phyloP scores from a whole-genome alignment of 2,113 vertebrate genomes.

The Pangasianodon gigas region DNA sequence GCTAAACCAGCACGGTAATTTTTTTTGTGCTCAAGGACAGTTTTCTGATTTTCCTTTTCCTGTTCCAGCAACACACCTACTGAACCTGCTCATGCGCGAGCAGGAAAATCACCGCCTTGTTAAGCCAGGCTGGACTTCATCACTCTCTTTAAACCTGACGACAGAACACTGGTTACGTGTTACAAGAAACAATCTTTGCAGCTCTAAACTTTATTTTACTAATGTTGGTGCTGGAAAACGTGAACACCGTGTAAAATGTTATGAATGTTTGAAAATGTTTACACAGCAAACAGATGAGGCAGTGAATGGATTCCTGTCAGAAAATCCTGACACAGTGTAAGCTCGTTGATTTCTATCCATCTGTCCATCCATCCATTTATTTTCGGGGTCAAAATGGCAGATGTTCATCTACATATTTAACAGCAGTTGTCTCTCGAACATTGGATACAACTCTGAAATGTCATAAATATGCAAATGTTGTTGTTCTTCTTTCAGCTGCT shows the following conservation, averaged over 20 bases:
- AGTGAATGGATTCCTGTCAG: background rate
- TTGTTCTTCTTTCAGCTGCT: too few relatives aligned
- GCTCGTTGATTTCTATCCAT: background rate
- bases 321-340: background rate
- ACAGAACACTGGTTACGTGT: background rate
- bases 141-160: background rate
- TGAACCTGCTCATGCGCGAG: background rate
- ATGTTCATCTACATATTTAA: background rate
- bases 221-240: background rate
- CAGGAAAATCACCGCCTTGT: background rate
- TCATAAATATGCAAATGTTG: background rate
- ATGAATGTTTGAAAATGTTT: background rate
- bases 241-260: background rate
- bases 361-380: background rate
- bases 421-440: background rate
- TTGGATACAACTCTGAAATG: background rate
- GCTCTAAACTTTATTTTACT: too few relatives aligned
- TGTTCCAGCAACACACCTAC: background rate
- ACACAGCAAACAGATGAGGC: background rate
- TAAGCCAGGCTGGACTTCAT: background rate
- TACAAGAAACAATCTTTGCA: constrained; percentile 17
- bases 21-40: too few relatives aligned
- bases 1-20: too few relatives aligned
- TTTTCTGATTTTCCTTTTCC: background rate
- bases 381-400: background rate